A percentile compares a stretch with the other conserved stretches of the same genome.
Evolutionary conservation across 2,113 vertebrate species (phyloP).

Genomic region (Condylura cristata): DNA sequence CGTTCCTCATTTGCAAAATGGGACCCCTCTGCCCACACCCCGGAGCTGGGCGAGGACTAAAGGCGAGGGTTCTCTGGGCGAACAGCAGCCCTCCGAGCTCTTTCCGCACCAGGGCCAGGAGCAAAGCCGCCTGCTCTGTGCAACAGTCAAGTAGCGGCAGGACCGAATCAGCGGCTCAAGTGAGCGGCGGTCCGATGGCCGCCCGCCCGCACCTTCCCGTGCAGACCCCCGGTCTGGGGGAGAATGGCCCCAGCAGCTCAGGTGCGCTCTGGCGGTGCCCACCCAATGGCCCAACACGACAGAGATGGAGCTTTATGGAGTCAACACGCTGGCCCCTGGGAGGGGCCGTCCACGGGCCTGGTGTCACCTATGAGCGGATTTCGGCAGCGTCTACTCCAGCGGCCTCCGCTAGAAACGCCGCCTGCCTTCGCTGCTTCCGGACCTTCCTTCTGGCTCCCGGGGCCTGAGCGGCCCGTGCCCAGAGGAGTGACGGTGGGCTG

Average conservation of each 20-base stretch:
- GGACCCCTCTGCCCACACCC: not conserved
- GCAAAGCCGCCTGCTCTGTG: too few relatives aligned
- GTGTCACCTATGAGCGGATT: too few relatives aligned
- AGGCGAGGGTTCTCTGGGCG: too few relatives aligned
- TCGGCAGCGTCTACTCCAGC: not conserved
- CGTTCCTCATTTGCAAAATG: not conserved
- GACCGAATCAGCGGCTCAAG: not conserved
- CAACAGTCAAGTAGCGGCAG: too few relatives aligned
- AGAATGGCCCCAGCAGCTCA: not conserved
- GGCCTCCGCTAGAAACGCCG: not conserved
- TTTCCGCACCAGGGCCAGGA: not conserved
- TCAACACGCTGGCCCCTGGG: not conserved
- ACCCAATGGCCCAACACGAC: rapidly evolving
- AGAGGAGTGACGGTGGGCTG: not conserved
- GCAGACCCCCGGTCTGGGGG: not conserved
- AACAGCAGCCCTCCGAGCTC: not conserved
- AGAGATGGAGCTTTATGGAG: too few relatives aligned
- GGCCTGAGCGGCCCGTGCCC: not conserved
- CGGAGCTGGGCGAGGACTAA: not conserved
- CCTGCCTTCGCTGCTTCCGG: too few relatives aligned
- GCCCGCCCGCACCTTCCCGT: too few relatives aligned
- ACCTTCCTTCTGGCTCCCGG: not conserved
- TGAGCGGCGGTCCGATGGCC: too few relatives aligned
- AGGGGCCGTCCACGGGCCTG: too few relatives aligned
- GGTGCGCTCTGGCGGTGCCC: not conserved